These are phyloP conservation scores for Mamestra configurata DNA, from an alignment of 1,140 invertebrate genomes.

Conservation along the genomic window DNA sequence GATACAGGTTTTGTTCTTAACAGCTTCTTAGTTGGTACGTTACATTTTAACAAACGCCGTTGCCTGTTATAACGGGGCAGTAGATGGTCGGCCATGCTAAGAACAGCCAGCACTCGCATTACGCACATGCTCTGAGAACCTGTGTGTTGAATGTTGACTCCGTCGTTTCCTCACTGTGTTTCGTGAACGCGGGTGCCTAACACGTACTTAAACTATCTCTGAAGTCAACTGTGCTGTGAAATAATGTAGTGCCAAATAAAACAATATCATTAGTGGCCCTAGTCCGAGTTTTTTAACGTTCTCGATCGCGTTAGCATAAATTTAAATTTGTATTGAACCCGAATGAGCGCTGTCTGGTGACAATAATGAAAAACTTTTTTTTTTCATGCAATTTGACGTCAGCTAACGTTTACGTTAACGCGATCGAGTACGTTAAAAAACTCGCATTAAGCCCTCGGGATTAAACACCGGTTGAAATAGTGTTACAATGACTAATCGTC, in stretches of 20 bases:
- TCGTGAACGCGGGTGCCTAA: background rate
- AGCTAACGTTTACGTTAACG: too few species aligned
- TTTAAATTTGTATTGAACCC: too few species aligned
- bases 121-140: constrained; percentile 12
- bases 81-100: background rate
- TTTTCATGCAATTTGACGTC: too few species aligned
- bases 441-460: too few species aligned
- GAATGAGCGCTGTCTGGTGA: too few species aligned
- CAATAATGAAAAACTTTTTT: too few species aligned
- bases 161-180: background rate
- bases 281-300: too few species aligned
- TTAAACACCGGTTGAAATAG: background rate
- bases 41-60: constrained; percentile 26
- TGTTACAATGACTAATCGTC: background rate
- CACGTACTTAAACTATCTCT: background rate
- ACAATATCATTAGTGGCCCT: background rate
- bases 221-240: background rate
- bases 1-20: constrained; percentile 33
- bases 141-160: background rate
- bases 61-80: constrained; percentile 25
- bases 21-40: background rate
- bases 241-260: background rate
- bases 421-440: too few species aligned
- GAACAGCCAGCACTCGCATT: background rate
- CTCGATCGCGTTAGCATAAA: too few species aligned